phyloP scores from a whole-genome alignment of 2,113 vertebrate genomes.

The Epinephelus lanceolatus region DNA sequence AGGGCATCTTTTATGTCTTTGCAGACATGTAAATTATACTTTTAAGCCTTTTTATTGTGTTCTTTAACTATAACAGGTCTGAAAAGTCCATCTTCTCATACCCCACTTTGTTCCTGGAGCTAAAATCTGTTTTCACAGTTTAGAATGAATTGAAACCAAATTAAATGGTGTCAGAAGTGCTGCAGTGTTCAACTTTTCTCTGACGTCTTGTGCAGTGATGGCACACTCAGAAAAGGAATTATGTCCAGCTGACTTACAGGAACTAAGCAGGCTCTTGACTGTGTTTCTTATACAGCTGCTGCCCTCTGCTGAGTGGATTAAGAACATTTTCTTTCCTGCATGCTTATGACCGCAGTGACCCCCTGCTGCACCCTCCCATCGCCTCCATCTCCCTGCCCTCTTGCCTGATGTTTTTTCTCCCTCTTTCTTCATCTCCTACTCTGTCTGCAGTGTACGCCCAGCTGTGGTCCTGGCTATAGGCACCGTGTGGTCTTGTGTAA shows the following conservation, averaged over 20 bases:
- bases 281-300: conserved; percentile 44
- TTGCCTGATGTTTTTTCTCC: conserved; percentile 23
- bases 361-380: conserved; percentile 30
- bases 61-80: not conserved
- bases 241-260: conserved; percentile 61
- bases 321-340: not conserved
- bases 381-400: conserved; percentile 24
- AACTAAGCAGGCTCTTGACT: conserved; percentile 9
- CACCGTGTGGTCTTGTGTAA: conserved; percentile 95
- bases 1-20: not conserved
- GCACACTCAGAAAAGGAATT: conserved; percentile 33
- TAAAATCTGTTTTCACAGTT: conserved; percentile 36
- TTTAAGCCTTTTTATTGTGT: not conserved
- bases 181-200: conserved; percentile 30
- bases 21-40: not conserved
- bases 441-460: conserved; percentile 91
- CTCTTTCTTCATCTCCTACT: conserved; percentile 3
- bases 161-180: conserved; percentile 33
- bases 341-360: conserved; percentile 60
- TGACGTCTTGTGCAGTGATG: conserved; percentile 29
- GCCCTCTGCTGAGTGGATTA: conserved; percentile 64
- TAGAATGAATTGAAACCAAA: conserved; percentile 43
- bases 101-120: conserved; percentile 18
- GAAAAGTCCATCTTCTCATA: not conserved
- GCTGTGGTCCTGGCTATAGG: conserved; percentile 94